phyloP scores from a whole-genome alignment of 2,888 invertebrate genomes.

The Patella depressa region DNA sequence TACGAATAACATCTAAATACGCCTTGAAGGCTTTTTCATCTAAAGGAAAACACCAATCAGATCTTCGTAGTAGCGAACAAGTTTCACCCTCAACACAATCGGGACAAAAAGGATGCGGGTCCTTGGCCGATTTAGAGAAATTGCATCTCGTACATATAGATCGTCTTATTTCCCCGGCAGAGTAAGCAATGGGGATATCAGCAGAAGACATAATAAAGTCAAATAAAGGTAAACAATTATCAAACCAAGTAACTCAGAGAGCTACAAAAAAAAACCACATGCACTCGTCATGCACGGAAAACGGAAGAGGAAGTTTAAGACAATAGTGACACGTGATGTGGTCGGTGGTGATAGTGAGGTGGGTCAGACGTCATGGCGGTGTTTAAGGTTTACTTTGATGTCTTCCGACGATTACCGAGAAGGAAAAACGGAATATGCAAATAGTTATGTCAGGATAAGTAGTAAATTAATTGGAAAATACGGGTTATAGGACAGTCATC shows the following conservation, averaged over 20 bases:
- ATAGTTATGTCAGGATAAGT: neutral
- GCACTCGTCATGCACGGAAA: neutral
- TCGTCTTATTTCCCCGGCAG: neutral
- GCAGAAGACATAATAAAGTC: neutral
- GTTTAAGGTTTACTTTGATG: neutral
- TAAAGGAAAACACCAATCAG: neutral
- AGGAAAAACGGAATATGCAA: neutral
- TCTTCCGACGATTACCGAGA: neutral
- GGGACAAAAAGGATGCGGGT: neutral
- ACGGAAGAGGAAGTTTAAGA: constrained; percentile 3
- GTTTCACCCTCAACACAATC: neutral
- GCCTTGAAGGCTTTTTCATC: neutral
- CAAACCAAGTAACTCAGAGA: neutral
- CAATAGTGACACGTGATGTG: neutral
- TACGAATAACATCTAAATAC: neutral
- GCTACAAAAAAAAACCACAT: neutral
- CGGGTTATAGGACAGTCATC: too few relatives aligned
- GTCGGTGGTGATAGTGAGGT: neutral
- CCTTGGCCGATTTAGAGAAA: neutral
- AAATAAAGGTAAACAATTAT: neutral
- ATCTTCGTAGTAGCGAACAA: neutral
- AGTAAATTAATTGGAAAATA: too few relatives aligned
- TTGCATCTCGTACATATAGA: neutral
- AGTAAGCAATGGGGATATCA: neutral
- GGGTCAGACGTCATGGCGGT: neutral